Evolutionary conservation across 53 echinoderm and acorn worm genomes (phyloP).

Genomic region (Antedon mediterranea): DNA sequence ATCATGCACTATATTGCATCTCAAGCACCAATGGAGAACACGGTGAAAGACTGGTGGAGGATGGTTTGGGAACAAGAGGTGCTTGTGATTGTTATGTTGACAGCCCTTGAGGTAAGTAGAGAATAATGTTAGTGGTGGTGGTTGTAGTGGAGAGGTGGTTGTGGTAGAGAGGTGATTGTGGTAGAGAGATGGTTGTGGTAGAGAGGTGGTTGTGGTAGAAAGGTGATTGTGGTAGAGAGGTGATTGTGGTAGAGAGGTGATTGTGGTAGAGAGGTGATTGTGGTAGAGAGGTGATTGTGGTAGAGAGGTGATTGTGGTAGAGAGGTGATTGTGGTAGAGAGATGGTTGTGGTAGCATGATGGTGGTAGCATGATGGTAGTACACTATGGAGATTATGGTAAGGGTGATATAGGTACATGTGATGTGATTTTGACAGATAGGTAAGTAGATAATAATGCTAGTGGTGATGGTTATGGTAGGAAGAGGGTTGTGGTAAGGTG

Average conservation of each 20-base stretch:
- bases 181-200: neutral
- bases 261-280: no score
- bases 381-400: neutral
- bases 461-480: neutral
- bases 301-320: no score
- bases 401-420: neutral
- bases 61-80: conserved; percentile 93
- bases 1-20: conserved; percentile 60
- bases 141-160: neutral
- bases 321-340: no score
- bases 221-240: neutral
- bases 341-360: no score
- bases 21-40: conserved; percentile 65
- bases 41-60: conserved; percentile 94
- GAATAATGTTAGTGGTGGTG: neutral
- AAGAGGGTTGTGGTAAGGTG: neutral
- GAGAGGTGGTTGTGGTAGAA: neutral
- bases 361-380: conserved; percentile 16
- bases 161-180: neutral
- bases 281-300: no score
- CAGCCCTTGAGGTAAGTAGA: conserved; percentile 53
- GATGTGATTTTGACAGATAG: neutral
- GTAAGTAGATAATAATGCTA: neutral
- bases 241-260: no score
- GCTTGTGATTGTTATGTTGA: conserved; percentile 93